Base-by-base conservation (phyloP, 2,797 vertebrate species). In the Monodelphis domestica region DNA sequence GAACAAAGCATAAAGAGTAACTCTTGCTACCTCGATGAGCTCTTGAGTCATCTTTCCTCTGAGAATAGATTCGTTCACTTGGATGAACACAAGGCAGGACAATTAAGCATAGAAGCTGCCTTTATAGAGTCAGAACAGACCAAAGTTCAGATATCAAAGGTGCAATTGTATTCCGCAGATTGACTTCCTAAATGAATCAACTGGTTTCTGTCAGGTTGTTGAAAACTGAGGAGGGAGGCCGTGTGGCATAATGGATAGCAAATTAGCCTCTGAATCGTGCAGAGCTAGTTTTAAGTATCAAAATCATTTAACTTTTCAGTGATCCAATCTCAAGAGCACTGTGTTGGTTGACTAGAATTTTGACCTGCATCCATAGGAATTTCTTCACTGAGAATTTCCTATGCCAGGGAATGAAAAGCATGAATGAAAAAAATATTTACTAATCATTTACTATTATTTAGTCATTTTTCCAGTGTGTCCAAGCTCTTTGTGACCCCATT, bases 21-120 rank as follows among this genome's bases (percentile, higher is more conserved):
- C 56, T 54, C 92, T 26, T 54, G 89, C 91, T 94, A 90, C 91
- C 88, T 93, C 92, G 90, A 91, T 90, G 33, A 91, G 53, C 30
- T 96, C 88, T 56, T 95, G 92, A 91, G 59, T 96, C 90, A 93
- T 56, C 52, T 96, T 97, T 94, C 88, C 88, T 38, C 84, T 93
- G 93, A 94, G 26, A 95, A 90, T 88, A 89, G 84, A 84, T 17
- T 33, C 89, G 51, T 87, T 90, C 87, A 84, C 52, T 87, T 92
- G 29, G 30, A 12, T 90, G 54, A 29, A 33, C 70, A 89, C 53
- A 53, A 52, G 50, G 91, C 11, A 57, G 89, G 52, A 90, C 15
- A 92, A 53, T 7, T 54, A 55, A 90, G 53, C 52, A 53, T 70
- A 93, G 52, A 88, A 90, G 15, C 53, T 50, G 30, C 90, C 63